Evolutionary conservation across 2,113 vertebrate genomes (phyloP), one percentile per base, ranked within the genome.

Genomic region (Dicentrarchus labrax): DNA sequence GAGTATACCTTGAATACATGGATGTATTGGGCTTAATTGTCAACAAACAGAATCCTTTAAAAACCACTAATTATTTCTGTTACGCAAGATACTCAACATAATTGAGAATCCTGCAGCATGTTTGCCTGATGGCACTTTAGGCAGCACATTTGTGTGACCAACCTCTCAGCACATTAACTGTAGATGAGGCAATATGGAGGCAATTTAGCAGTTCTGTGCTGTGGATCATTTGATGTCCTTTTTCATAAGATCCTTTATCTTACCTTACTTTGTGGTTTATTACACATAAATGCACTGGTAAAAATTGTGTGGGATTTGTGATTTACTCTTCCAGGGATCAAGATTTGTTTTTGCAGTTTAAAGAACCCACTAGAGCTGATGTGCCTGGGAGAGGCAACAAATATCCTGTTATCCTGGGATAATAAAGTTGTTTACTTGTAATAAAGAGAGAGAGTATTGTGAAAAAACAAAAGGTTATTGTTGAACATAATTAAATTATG

Each of bases 171-270:
- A 5, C 36, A 50, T 76, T 57, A 48, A 38, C 61, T 12, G 21
- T 38, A 38, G 21, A 60, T 70, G 19, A 39, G 38, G 21, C 59
- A 60, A 60, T 22, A 45, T 22, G 19, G 11, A 56, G 21, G 24
- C 57, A 73, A 74, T 78, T 73, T 54, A 62, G n/a, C 12, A 36
- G 17, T 61, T 51, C 45, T 19, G 30, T 21, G 48, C 12, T 50
- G 22, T 68, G 30, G 11, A 43, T 12, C 48, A 65, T 48, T 16
- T 45, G n/a, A 62, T 54, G 47, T 15, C 54, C 38, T 24, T 68
- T 19, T 6, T 21, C 39, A 45, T 41, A 2, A 45, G 8, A n/a
- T 38, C 24, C 12, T 38, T 56, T 38, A 65, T 66, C 15, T 54
- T 6, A 21, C 38, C 10, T 53, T 62, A 56, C 41, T 70, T 21